Conservation (phyloP, 2,113 vertebrate genomes). For the Genyomyrus donnyi region DNA sequence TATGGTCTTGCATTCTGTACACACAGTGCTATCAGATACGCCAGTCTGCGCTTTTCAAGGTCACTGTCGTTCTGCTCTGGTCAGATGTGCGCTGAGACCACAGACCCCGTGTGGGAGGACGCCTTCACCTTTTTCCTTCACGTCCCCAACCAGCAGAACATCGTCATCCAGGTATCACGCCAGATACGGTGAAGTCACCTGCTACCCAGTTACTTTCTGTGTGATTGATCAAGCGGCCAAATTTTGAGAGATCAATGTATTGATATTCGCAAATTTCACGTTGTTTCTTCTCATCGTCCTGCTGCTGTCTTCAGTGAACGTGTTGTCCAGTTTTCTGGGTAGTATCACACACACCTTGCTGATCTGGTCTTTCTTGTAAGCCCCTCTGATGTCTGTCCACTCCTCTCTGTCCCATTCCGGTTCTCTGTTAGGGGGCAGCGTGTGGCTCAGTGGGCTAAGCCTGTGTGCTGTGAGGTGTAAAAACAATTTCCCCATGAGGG, state of each 20-base stretch:
- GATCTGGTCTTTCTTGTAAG: background rate
- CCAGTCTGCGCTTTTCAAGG: background rate
- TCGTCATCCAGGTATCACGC: conserved; percentile 70
- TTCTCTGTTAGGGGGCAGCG: no score
- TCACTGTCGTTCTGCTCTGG: background rate
- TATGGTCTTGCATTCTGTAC: background rate
- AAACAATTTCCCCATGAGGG: no score
- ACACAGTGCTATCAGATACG: background rate
- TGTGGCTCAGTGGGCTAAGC: no score
- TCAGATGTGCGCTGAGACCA: conserved; percentile 67
- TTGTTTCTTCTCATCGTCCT: background rate
- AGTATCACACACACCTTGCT: background rate
- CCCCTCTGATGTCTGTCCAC: background rate
- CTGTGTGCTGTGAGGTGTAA: no score
- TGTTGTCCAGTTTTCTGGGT: background rate
- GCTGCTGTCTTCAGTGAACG: background rate
- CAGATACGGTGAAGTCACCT: background rate
- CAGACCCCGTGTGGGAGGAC: conserved; percentile 73
- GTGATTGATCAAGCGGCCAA: background rate
- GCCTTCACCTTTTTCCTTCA: conserved; percentile 88
- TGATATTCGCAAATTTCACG: background rate
- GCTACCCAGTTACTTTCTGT: background rate
- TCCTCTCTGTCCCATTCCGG: background rate
- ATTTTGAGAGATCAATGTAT: background rate
- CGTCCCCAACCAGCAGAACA: conserved; percentile 70